Evolutionary conservation across 2,797 vertebrate genomes (phyloP).

Genomic region (Neostethus bicornis): DNA sequence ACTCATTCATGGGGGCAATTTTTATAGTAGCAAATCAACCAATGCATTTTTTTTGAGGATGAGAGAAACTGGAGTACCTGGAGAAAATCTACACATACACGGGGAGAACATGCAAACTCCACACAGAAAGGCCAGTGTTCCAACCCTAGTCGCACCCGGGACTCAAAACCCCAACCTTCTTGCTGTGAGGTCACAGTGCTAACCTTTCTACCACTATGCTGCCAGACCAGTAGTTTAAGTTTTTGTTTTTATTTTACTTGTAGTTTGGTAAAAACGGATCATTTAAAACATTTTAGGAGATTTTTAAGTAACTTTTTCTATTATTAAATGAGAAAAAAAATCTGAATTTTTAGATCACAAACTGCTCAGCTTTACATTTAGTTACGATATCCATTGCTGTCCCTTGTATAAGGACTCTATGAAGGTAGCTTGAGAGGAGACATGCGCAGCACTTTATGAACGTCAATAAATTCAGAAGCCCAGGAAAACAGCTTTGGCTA

Average conservation of each 20-base stretch:
- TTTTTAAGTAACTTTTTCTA: neutral
- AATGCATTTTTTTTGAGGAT: too few species aligned
- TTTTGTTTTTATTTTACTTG: slow-evolving; percentile 5
- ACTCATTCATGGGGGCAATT: too few species aligned
- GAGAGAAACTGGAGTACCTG: too few species aligned
- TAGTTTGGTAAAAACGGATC: neutral
- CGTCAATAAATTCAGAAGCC: slow-evolving; percentile 59
- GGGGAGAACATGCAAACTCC: too few species aligned
- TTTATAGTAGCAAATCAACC: too few species aligned
- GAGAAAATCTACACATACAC: too few species aligned
- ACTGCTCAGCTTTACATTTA: slow-evolving; percentile 50
- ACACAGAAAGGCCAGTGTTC: too few species aligned
- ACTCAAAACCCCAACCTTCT: too few species aligned
- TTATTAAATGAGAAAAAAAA: neutral
- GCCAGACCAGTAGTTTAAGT: slow-evolving; percentile 14
- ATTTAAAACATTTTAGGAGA: slow-evolving; percentile 13
- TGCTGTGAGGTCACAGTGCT: too few species aligned
- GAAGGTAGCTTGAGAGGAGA: slow-evolving; percentile 50
- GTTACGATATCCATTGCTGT: slow-evolving; percentile 53
- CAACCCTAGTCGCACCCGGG: too few species aligned
- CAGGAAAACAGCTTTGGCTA: slow-evolving; percentile 57
- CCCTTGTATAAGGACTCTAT: slow-evolving; percentile 51
- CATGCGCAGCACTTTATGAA: slow-evolving; percentile 57
- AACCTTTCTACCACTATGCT: too few species aligned
- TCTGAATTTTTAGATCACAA: slow-evolving; percentile 42